Base-by-base conservation (phyloP, 1,140 invertebrate species). In the Diploscapter pachys region DNA sequence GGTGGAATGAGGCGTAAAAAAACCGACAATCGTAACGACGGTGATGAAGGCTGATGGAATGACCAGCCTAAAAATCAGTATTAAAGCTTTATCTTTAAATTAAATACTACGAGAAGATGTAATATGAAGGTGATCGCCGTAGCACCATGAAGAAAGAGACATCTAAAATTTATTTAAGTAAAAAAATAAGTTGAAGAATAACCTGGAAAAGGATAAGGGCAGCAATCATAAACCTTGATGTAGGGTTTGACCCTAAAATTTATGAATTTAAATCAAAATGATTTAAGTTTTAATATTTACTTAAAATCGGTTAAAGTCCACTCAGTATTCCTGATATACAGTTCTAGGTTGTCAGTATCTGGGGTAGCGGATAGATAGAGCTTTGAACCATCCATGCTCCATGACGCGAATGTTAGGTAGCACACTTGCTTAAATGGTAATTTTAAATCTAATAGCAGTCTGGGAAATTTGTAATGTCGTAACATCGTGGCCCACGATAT, bases 251-350 rank as follows among this genome's bases (percentile, higher is more conserved):
- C 70, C 53, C 70, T 71, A 52, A 53, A 67, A 74, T 52, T 52
- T 31, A 31, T 31, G 31, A 56, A 49, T 4, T 51, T n/a, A 8
- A 4, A 4, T 5, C 56, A 69, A 69, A 69, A 51, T 13, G 51
- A 4, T n/a, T 52, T 52, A 65, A 48, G 0, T 5, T 53, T 53
- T 0, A 2, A 4, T 5, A 54, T 51, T 3, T 48, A 78, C 57
- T 67, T 73, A 63, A 82, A 82, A 67, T 83, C 81, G 4, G 80
- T 82, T 13, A 82, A 69, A 31, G 65, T 57, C 81, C 81, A 82
- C 73, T 82, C 81, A 3, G 81, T 80, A 73, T 82, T 82, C 13
- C 78, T 66, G 6, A 82, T 79, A 70, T 82, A 82, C 31, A 83
- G 72, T 53, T 83, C 81, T 8, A 82, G 66, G 63, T 81, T 83